phyloP scores from a whole-genome alignment of 2,888 invertebrate species.

The Xylota segnis region DNA sequence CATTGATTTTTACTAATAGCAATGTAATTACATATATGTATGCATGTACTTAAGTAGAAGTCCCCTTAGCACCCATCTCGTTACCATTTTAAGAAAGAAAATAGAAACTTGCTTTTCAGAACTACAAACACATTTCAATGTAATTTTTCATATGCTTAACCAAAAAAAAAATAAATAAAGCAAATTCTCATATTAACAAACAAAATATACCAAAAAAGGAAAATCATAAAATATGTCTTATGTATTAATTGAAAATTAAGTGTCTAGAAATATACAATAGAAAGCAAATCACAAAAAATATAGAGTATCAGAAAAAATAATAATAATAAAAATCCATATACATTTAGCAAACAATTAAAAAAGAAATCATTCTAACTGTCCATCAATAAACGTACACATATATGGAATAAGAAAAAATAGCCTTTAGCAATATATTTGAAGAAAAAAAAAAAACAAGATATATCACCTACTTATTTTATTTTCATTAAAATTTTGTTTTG shows the following conservation, averaged over 20 bases:
- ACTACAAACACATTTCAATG: constrained; percentile 25
- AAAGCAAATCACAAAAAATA: constrained; percentile 57
- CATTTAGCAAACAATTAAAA: constrained; percentile 41
- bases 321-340: constrained; percentile 41
- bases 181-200: constrained; percentile 41
- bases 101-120: constrained; percentile 29
- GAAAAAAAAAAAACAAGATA: constrained; percentile 2
- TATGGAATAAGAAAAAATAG: constrained; percentile 41
- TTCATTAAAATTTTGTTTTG: constrained; percentile 2
- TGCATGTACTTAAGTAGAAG: too few relatives aligned
- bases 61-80: constrained; percentile 24
- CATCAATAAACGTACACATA: constrained; percentile 67
- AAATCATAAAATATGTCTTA: constrained; percentile 55
- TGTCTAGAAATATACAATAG: constrained; percentile 71
- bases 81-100: constrained; percentile 19
- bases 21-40: neutral
- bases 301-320: constrained; percentile 42
- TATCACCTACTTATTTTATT: constrained; percentile 20
- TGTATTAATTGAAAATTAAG: constrained; percentile 61
- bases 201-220: constrained; percentile 14
- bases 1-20: neutral
- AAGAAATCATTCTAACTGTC: constrained; percentile 63
- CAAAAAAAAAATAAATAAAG: constrained; percentile 31
- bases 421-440: constrained; percentile 49
- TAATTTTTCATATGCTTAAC: constrained; percentile 59